Base-by-base conservation (phyloP, 2,797 vertebrate genomes). In the Onychomys torridus region DNA sequence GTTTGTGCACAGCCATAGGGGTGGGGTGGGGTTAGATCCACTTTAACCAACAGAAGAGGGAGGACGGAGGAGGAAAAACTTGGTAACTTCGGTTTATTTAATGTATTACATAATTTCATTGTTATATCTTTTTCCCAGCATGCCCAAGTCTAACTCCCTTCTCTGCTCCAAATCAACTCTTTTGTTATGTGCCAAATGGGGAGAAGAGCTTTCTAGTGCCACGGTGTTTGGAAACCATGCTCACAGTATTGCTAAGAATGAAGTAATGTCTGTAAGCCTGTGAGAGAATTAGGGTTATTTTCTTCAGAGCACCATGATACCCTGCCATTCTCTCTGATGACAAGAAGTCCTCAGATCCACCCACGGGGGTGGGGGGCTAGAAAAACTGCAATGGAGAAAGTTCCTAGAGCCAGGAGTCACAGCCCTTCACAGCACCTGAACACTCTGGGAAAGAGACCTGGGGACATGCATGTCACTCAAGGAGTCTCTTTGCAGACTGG, bases 381-480 rank as follows among this genome's bases (percentile, higher is more conserved):
- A n/a, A 27, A 16, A 76, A 32, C 29, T 43, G 21, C 29, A 6
- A 17, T 21, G 59, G 55, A 65, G 32, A 12, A 82, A 85, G 55
- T 37, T 40, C n/a, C 12, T 13, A 73, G 40, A 83, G 75, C 49
- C 69, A 52, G 49, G 49, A 63, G 86, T 14, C 59, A 61, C 9
- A 25, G 83, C 13, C 81, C 57, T 61, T 77, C 61, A 46, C 23
- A 71, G 61, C 52, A 52, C 52, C 55, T 55, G 55, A 55, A 2
- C 17, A 17, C 55, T 17, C 55, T 85, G 57, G 71, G 32, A 14
- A 63, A 52, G 46, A 63, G 16, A 59, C 52, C 4, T 19, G 27
- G n/a, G 29, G 21, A n/a, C n/a, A 9, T 0, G 0, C 69, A 10
- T 6, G 12, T 0, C 21, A 6, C 2, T 10, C 23, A 57, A 0